Evolutionary conservation across 2,888 invertebrate species (phyloP).

Genomic region (Himalopsyche japonica): DNA sequence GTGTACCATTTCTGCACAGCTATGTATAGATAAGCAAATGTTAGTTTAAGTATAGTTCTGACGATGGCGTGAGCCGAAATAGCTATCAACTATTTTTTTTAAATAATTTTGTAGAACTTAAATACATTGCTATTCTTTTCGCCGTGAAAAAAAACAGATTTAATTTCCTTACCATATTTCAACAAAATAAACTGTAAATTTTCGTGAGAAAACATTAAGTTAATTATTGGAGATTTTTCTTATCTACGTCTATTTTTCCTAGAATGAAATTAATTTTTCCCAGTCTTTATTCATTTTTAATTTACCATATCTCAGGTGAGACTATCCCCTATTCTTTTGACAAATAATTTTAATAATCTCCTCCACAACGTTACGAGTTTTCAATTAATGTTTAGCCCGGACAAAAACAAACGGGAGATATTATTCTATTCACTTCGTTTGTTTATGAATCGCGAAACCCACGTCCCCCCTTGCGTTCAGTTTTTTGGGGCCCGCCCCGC

Average conservation of each 20-base stretch:
- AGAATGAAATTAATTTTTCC: neutral
- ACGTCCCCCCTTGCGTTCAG: neutral
- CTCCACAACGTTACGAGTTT: neutral
- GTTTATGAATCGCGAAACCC: neutral
- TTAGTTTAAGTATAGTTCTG: too few relatives aligned
- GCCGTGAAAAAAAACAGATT: too few relatives aligned
- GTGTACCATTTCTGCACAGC: too few relatives aligned
- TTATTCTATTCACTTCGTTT: neutral
- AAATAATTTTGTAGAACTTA: too few relatives aligned
- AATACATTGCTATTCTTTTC: too few relatives aligned
- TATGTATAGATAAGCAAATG: too few relatives aligned
- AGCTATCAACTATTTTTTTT: too few relatives aligned
- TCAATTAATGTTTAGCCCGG: neutral
- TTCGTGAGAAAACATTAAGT: neutral
- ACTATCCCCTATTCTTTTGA: neutral
- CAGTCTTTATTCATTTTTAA: neutral
- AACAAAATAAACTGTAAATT: too few relatives aligned
- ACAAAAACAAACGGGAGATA: neutral
- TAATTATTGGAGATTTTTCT: too few relatives aligned
- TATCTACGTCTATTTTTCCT: neutral
- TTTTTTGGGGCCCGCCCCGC: neutral
- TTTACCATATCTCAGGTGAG: neutral
- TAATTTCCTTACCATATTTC: too few relatives aligned
- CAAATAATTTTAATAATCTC: neutral
- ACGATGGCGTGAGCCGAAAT: too few relatives aligned